phyloP scores from a whole-genome alignment of 2,113 vertebrate genomes.

The Scolopax mira region DNA sequence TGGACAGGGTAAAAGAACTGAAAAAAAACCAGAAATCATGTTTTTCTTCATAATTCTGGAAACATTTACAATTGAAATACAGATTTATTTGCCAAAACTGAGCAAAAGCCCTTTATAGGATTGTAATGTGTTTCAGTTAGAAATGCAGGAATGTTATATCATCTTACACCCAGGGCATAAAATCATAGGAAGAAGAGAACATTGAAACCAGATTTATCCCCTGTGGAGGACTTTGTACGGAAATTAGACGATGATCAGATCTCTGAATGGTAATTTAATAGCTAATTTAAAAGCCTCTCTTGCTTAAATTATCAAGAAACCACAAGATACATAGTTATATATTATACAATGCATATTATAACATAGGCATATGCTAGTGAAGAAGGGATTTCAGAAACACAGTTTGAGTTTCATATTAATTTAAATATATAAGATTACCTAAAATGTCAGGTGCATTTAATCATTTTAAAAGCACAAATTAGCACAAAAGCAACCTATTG shows the following conservation, averaged over 20 bases:
- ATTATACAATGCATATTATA: not conserved
- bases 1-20: not conserved
- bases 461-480: conserved; percentile 35
- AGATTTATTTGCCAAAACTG: not conserved
- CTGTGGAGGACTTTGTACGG: conserved; percentile 1
- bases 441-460: conserved; percentile 19
- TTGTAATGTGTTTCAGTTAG: not conserved
- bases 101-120: not conserved
- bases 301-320: conserved; percentile 44
- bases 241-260: conserved; percentile 63
- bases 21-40: not conserved
- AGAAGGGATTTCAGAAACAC: not conserved
- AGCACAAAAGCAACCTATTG: conserved; percentile 10
- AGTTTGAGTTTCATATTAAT: not conserved
- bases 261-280: conserved; percentile 64
- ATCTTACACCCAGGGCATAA: not conserved
- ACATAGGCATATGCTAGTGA: not conserved
- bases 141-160: not conserved
- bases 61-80: not conserved
- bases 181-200: conserved; percentile 7
- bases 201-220: conserved; percentile 59
- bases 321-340: conserved; percentile 10
- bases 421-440: conserved; percentile 18
- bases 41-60: not conserved
- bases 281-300: conserved; percentile 52